These are phyloP conservation scores for Lepidurus arcticus DNA, from an alignment of 1,140 invertebrate genomes.

Conservation along the genomic window DNA sequence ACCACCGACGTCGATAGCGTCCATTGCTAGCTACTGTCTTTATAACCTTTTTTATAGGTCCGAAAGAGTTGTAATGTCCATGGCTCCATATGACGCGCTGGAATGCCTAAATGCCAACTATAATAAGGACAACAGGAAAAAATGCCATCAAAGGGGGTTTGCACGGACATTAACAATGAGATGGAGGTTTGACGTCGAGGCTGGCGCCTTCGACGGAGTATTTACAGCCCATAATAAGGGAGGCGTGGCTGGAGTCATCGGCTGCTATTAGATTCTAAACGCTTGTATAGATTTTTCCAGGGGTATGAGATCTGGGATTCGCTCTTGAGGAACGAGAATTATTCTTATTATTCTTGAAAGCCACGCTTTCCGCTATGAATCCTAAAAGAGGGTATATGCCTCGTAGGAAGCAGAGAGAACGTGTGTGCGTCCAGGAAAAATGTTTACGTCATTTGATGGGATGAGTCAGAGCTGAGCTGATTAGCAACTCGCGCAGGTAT, in stretches of 20 bases:
- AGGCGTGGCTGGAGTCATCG: constrained; percentile 2
- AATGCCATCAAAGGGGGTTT: background rate
- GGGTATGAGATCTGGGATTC: background rate
- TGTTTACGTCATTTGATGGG: background rate
- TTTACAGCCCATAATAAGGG: constrained; percentile 8
- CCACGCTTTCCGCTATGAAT: background rate
- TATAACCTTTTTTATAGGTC: background rate
- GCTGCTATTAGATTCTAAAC: background rate
- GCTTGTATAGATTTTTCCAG: background rate
- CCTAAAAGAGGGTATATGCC: background rate
- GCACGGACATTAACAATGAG: background rate
- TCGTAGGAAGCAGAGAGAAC: background rate
- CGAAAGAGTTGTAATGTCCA: constrained; percentile 2
- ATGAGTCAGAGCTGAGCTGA: background rate
- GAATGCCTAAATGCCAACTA: constrained; percentile 3
- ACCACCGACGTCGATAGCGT: constrained; percentile 16
- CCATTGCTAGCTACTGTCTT: constrained; percentile 8
- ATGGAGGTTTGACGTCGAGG: background rate
- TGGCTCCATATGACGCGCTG: background rate
- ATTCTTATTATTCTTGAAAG: background rate
- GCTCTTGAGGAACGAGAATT: background rate
- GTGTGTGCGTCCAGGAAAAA: background rate
- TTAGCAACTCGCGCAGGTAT: constrained; percentile 3
- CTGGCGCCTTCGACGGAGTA: background rate
- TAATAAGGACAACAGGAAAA: background rate